Base-by-base conservation (phyloP, 1,140 invertebrate genomes). In the Forficula auricularia region DNA sequence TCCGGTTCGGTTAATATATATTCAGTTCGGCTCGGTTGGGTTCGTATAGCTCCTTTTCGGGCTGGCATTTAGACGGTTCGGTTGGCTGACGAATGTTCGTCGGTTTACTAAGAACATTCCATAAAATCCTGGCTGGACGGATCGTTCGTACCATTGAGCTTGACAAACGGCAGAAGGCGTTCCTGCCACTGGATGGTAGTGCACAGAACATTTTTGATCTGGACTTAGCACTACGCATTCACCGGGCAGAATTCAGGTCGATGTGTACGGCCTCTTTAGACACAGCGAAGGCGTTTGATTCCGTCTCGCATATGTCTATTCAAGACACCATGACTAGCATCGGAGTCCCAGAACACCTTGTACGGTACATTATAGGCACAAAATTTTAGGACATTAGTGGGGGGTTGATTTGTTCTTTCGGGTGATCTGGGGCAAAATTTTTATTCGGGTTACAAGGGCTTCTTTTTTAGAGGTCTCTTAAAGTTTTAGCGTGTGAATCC, bases 291-390 rank as follows among this genome's bases (percentile, higher is more conserved):
- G 16, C 34, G 1, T n/a, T 50, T 6, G 12, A 62, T 20, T 50
- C 55, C 0, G 55, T 64, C 0, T 43, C 51, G 0, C 55, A 57
- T 20, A 9, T 42, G 0, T 40, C 57, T 1, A 43, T 58, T 0
- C 0, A 41, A 1, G 18, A 39, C 0, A 46, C 47, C 0, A 42
- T 63, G 22, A 27, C 10, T 10, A 27, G 22, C 22, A 6, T 27
- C 4, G 22, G 22, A 27, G 22, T 27, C 22, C 22, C 22, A 27
- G 4, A 27, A 27, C 22, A 27, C 10, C 22, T 27, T 27, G 22
- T 27, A 27, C 22, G 22, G 4, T 27, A 27, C 22, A 27, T 27
- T 27, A 27, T 27, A 27, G 22, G 22, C 22, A 27, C 22, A n/a
- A n/a, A n/a, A n/a, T n/a, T n/a, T n/a, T n/a, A n/a, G n/a, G n/a